Evolutionary conservation across 2,888 invertebrate genomes (phyloP).

Genomic region (Platerodrilus igneus): DNA sequence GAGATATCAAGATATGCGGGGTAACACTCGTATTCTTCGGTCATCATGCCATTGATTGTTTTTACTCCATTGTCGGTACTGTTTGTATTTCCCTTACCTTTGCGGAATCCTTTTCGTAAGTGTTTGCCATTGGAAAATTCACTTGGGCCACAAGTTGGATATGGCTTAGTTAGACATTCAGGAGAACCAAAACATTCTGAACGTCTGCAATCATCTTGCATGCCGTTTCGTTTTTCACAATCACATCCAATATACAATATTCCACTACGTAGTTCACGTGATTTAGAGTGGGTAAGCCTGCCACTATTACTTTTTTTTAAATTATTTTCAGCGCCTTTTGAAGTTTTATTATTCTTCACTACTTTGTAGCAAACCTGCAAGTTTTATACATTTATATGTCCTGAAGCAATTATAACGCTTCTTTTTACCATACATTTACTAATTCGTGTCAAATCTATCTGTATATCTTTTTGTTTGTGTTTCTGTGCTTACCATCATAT

Average conservation of each 20-base stretch:
- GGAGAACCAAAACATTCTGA: conserved; percentile 52
- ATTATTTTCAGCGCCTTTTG: conserved; percentile 4
- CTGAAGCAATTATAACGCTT: no score
- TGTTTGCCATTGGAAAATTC: conserved; percentile 41
- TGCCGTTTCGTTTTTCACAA: conserved; percentile 55
- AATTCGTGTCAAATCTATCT: no score
- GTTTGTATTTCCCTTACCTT: no score
- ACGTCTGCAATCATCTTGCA: conserved; percentile 57
- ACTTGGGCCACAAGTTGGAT: conserved; percentile 50
- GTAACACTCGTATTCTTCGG: conserved; percentile 41
- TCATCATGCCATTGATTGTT: conserved; percentile 28
- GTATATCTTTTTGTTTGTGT: neutral
- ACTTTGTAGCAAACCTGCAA: conserved; percentile 34
- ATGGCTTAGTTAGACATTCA: conserved; percentile 48
- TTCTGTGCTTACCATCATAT: conserved; percentile 18
- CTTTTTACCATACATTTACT: no score
- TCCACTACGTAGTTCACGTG: conserved; percentile 53
- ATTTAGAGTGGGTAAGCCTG: conserved; percentile 44
- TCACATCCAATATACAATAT: conserved; percentile 55
- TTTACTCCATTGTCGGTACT: no score
- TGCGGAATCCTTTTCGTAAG: conserved; percentile 30
- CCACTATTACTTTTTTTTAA: conserved; percentile 11
- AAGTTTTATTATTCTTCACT: conserved; percentile 1
- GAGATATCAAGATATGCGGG: conserved; percentile 36
- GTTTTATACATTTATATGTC: neutral